These are phyloP conservation scores for Huso huso DNA, from an alignment of 2,797 vertebrate genomes.

Conservation along the genomic window DNA sequence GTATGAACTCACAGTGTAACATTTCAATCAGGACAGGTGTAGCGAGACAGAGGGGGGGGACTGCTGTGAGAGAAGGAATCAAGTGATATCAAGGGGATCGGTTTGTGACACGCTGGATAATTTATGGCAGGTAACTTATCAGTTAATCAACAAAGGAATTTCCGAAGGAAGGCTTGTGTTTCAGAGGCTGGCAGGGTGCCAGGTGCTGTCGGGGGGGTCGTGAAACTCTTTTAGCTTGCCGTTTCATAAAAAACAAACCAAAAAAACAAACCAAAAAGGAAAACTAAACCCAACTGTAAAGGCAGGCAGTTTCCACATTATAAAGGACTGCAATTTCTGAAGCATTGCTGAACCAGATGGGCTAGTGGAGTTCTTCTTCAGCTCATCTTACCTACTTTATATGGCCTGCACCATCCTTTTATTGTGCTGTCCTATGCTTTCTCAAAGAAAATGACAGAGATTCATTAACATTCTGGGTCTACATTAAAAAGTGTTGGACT, in stretches of 20 bases:
- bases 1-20: conserved; percentile 42
- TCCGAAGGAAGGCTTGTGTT: conserved; percentile 42
- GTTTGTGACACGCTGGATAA: conserved; percentile 38
- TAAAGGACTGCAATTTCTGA: too few species aligned
- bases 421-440: too few species aligned
- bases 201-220: conserved; percentile 33
- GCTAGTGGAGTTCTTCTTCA: too few species aligned
- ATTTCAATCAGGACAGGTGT: conserved; percentile 33
- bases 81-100: conserved; percentile 26
- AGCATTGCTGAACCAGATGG: too few species aligned
- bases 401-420: too few species aligned
- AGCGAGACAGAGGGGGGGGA: conserved; percentile 11
- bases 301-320: background rate
- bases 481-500: too few species aligned
- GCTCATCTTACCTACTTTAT: too few species aligned
- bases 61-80: background rate
- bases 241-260: background rate
- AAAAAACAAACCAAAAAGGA: background rate
- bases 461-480: too few species aligned
- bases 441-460: too few species aligned
- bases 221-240: conserved; percentile 25
- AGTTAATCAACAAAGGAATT: conserved; percentile 52
- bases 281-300: background rate
- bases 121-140: conserved; percentile 38
- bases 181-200: conserved; percentile 28